Evolutionary conservation across 1,140 invertebrate genomes (phyloP), one percentile per base, ranked within the genome.

Genomic region (Tenebrio molitor): DNA sequence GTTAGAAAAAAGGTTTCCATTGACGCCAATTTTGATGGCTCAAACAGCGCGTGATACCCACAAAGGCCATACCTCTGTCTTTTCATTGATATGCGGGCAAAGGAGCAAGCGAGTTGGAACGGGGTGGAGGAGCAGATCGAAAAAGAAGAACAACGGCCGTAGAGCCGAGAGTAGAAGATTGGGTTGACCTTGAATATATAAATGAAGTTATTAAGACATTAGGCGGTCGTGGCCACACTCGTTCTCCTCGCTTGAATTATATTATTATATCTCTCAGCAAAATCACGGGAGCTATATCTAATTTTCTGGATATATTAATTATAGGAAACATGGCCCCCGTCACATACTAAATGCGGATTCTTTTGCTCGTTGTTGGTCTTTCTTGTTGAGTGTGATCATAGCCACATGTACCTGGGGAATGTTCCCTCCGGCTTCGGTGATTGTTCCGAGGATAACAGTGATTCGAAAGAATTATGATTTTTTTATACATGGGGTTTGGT

Each of bases 201-300:
- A 81, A 81, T 81, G 78, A 81, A 81, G 79, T 80, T 80, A 81
- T 81, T 81, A 81, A 81, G 79, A 81, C 79, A 81, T 81, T 81
- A 81, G 77, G 76, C 77, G 77, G 78, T 72, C 68, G 72, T 69
- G 76, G 76, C 77, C 76, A 77, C 78, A 80, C 78, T 80, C 72
- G 77, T 74, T 79, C 64, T 74, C 70, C 72, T 74, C 73, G 74
- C 73, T 72, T 73, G 76, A 74, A 74, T 78, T 76, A 76, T 78
- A 80, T 78, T 79, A 80, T 80, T 79, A 78, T 79, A 80, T 79
- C 74, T 80, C 76, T 79, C 72, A 74, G 76, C 77, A 72, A 80
- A 80, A 79, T 80, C 78, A 77, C 79, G 73, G 79, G 71, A 80
- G 79, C 79, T 80, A 75, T 74, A 76, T 77, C 78, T 77, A 78